These are phyloP conservation scores for Drosophila villosipedis DNA, from an alignment of 2,888 invertebrate genomes.

Conservation along the genomic window DNA sequence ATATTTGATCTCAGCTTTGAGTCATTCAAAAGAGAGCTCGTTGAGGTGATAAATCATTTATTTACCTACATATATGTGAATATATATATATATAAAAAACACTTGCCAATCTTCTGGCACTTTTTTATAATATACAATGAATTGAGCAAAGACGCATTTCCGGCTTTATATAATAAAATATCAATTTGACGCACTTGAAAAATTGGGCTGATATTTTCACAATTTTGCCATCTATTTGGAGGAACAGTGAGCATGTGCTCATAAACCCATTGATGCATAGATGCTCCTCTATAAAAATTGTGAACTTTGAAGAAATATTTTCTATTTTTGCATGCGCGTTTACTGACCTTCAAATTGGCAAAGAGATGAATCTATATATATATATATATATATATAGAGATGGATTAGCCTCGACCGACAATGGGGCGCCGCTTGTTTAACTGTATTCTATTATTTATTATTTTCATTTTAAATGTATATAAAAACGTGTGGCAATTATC, in stretches of 20 bases:
- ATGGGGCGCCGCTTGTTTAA: slow-evolving; percentile 3
- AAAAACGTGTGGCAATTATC: slow-evolving; percentile 56
- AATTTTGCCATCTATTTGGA: slow-evolving; percentile 10
- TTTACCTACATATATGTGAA: slow-evolving; percentile 20
- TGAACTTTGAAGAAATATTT: background rate
- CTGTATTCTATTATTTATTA: slow-evolving; percentile 7
- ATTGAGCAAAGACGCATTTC: slow-evolving; percentile 52
- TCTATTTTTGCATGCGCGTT: slow-evolving; percentile 22
- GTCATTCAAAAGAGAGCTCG: background rate
- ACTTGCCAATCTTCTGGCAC: slow-evolving; percentile 22
- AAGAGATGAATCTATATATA: slow-evolving; percentile 8
- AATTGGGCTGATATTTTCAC: background rate
- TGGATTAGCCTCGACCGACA: slow-evolving; percentile 21
- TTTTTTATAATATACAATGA: slow-evolving; percentile 4
- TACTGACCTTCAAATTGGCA: slow-evolving; percentile 68
- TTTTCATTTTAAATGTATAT: background rate
- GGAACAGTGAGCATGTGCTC: background rate
- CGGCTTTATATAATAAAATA: slow-evolving; percentile 40
- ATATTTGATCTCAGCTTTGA: slow-evolving; percentile 33
- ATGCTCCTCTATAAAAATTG: slow-evolving; percentile 1
- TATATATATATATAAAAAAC: background rate
- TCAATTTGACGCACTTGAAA: slow-evolving; percentile 46
- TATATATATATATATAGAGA: background rate
- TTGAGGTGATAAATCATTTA: slow-evolving; percentile 1
- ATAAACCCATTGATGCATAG: background rate